A percentile compares a stretch with the other conserved stretches of the same genome.
Evolutionary conservation across 2,113 vertebrate species (phyloP).

Genomic region (Gymnobelideus leadbeateri): DNA sequence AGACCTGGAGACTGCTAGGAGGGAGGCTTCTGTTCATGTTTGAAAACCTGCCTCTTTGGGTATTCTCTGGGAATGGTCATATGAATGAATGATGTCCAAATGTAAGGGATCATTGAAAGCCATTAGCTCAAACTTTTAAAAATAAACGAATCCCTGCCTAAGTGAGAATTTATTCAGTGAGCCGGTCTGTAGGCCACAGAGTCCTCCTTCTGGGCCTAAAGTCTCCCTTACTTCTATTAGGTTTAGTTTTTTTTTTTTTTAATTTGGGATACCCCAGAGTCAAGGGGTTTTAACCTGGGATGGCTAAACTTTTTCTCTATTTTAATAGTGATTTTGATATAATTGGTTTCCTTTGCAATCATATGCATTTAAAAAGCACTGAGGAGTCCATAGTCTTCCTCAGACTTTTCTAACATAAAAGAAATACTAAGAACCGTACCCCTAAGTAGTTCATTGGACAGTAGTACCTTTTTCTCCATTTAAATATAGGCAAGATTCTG

Average conservation of each 20-base stretch:
- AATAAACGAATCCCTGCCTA: not conserved
- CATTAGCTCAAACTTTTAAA: fast-evolving
- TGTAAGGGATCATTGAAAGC: not conserved
- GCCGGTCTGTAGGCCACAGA: not conserved
- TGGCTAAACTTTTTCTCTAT: not conserved
- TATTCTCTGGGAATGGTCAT: not conserved
- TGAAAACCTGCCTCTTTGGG: not conserved
- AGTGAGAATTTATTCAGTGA: not conserved
- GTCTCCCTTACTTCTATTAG: not conserved
- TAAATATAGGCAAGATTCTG: not conserved
- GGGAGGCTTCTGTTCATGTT: no score
- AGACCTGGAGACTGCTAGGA: no score
- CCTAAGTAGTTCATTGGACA: not conserved
- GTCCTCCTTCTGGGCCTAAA: not conserved
- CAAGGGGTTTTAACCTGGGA: not conserved
- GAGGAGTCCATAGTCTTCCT: not conserved
- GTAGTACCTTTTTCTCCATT: not conserved
- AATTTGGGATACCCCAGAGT: not conserved
- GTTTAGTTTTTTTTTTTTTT: not conserved
- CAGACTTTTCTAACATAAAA: not conserved
- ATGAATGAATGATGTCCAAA: no score
- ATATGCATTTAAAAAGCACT: not conserved
- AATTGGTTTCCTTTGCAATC: not conserved
- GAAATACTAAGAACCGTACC: not conserved
- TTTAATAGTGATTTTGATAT: not conserved